Percentiles rank a stretch among this genome's conserved stretches.
phyloP scores from a whole-genome alignment of 2,888 invertebrate species.

The Drosophila picticornis region DNA sequence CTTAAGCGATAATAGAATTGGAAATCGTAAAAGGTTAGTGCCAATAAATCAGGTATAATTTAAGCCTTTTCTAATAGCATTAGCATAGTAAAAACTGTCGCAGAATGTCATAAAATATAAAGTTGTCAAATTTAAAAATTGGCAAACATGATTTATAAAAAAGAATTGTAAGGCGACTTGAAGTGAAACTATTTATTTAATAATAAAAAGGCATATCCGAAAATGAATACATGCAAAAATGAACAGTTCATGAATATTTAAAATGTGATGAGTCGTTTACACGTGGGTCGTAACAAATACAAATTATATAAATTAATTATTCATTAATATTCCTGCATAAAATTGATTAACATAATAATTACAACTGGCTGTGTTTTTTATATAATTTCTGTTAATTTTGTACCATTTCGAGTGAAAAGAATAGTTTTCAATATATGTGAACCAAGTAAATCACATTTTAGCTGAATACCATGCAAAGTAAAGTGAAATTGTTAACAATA shows the following conservation, averaged over 20 bases:
- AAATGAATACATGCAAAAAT: neutral
- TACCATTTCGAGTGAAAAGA: neutral
- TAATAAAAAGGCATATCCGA: neutral
- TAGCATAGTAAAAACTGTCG: neutral
- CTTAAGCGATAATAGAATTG: slow-evolving; percentile 35
- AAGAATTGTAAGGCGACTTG: neutral
- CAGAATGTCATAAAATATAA: neutral
- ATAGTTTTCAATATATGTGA: neutral
- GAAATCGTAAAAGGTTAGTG: slow-evolving; percentile 51
- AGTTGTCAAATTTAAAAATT: neutral
- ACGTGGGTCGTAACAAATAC: neutral
- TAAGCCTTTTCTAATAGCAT: slow-evolving; percentile 3
- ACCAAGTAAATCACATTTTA: neutral
- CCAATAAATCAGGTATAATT: slow-evolving; percentile 3
- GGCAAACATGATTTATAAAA: slow-evolving; percentile 6
- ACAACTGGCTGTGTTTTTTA: neutral
- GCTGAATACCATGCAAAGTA: neutral
- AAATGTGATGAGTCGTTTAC: neutral
- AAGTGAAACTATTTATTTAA: neutral
- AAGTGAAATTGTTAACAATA: neutral
- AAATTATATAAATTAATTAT: neutral
- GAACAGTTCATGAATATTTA: neutral
- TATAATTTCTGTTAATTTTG: neutral
- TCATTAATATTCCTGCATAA: neutral
- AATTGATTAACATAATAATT: neutral